A percentile compares a stretch with the other conserved stretches of the same genome.
Evolutionary conservation across 2,888 invertebrate genomes (phyloP).

Genomic region (Nemapogon koenigi): DNA sequence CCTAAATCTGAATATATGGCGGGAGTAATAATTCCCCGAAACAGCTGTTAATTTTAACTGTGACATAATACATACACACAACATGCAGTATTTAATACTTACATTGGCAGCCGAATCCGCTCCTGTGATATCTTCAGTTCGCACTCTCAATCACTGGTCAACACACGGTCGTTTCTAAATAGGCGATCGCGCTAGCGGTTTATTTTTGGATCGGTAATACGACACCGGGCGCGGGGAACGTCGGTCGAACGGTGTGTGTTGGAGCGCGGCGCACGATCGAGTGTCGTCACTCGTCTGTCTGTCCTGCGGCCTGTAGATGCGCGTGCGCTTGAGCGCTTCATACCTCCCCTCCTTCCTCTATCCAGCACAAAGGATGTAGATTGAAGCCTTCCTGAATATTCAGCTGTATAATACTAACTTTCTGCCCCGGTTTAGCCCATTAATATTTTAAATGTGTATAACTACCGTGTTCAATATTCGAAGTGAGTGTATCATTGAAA

Average conservation of each 20-base stretch:
- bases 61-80: constrained; percentile 28
- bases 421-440: too few relatives aligned
- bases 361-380: constrained; percentile 14
- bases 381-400: too few relatives aligned
- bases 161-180: constrained; percentile 60
- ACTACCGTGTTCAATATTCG: too few relatives aligned
- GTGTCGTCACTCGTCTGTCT: constrained; percentile 28
- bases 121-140: constrained; percentile 44
- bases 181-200: constrained; percentile 56
- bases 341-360: constrained; percentile 15
- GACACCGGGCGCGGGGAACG: constrained; percentile 57
- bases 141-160: constrained; percentile 64
- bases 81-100: constrained; percentile 28
- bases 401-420: too few relatives aligned
- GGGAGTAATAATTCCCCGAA: constrained; percentile 47
- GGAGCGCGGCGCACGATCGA: constrained; percentile 46
- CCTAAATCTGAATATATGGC: too few relatives aligned
- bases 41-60: constrained; percentile 57
- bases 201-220: constrained; percentile 63
- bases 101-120: constrained; percentile 34
- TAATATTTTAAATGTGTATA: too few relatives aligned
- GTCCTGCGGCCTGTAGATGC: constrained; percentile 12
- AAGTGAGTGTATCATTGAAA: too few relatives aligned
- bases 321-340: constrained; percentile 14
- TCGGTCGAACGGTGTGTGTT: constrained; percentile 46